Conservation (phyloP, 2,797 vertebrate species). For the Ficedula albicollis region DNA sequence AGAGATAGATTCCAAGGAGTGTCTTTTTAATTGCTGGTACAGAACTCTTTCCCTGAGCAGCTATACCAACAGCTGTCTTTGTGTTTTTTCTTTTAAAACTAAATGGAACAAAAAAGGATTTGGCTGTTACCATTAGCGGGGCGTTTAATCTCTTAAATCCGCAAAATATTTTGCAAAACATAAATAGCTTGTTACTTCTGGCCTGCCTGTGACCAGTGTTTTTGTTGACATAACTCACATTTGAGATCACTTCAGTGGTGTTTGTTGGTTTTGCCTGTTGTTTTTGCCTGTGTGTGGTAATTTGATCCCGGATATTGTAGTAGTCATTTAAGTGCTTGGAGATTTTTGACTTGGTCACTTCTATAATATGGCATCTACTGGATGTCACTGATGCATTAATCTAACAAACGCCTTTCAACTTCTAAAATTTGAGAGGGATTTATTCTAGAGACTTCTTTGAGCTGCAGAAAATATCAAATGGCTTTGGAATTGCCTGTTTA, state of each 20-base stretch:
- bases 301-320: conserved; percentile 14
- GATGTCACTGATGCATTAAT: background rate
- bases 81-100: conserved; percentile 23
- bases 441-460: background rate
- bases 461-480: background rate
- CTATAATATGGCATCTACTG: background rate
- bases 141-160: conserved; percentile 72
- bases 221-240: conserved; percentile 64
- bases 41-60: conserved; percentile 29
- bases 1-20: background rate
- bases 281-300: conserved; percentile 52
- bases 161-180: conserved; percentile 71
- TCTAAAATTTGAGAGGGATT: background rate
- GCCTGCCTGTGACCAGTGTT: conserved; percentile 52
- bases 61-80: conserved; percentile 66
- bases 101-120: conserved; percentile 37
- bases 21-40: conserved; percentile 13
- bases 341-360: background rate
- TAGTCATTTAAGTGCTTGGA: background rate
- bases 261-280: conserved; percentile 57
- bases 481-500: background rate
- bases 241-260: conserved; percentile 64
- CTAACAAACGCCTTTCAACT: background rate
- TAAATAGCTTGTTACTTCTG: conserved; percentile 67
- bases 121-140: conserved; percentile 13